Conservation (phyloP, 2,888 invertebrate genomes). For the Amblyjoppa fuscipennis region DNA sequence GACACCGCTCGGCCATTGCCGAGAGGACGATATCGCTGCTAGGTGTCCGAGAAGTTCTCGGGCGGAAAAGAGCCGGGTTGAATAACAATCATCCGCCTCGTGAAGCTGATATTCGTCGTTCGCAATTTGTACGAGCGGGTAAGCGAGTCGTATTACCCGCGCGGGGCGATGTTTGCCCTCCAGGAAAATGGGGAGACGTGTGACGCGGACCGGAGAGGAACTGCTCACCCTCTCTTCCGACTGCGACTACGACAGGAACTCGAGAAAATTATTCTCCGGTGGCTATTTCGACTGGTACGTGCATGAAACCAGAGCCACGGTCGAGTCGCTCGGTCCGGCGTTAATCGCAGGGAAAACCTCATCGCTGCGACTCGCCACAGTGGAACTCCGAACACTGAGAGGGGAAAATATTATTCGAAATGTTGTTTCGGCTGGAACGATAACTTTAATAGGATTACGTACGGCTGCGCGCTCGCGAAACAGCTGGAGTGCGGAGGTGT, state of each 20-base stretch:
- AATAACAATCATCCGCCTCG: conserved; percentile 35
- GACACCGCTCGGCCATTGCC: background rate
- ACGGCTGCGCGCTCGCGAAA: background rate
- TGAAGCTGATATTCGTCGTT: conserved; percentile 29
- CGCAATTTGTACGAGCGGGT: background rate
- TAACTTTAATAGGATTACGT: conserved; percentile 34
- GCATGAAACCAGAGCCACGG: background rate
- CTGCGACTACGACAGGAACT: background rate
- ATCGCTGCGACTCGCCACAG: background rate
- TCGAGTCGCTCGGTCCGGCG: background rate
- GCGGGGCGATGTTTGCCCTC: background rate
- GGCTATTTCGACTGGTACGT: conserved; percentile 14
- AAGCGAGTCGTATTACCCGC: conserved; percentile 11
- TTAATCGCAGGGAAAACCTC: conserved; percentile 26
- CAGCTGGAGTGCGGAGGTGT: background rate
- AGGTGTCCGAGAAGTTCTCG: conserved; percentile 33
- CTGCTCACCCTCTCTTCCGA: background rate
- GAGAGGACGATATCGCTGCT: background rate
- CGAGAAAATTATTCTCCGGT: conserved; percentile 38
- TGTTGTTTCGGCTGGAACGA: conserved; percentile 29
- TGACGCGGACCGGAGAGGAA: background rate
- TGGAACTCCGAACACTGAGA: background rate
- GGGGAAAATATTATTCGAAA: conserved; percentile 21
- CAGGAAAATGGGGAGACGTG: conserved; percentile 17
- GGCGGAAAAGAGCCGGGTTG: conserved; percentile 46